Base-by-base conservation (phyloP, 2,888 invertebrate species). In the Chrysopilus asiliformis region DNA sequence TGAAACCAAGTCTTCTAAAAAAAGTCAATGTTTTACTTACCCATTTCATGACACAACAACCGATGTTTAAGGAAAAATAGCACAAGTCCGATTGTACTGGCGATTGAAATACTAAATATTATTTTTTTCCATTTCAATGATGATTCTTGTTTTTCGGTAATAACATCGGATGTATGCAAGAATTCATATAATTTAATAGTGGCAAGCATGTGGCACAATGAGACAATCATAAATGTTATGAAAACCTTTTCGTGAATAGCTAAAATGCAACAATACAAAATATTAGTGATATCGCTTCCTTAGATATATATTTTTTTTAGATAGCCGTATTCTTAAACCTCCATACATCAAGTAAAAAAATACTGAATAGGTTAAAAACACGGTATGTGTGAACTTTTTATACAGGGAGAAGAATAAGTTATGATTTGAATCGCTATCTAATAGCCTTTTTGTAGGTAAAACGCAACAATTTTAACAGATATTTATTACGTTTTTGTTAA, bases 181-280 rank as follows among this genome's bases (percentile, higher is more conserved):
- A 60, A 51, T 32, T 46, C 49, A 34, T 70, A 66, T 45, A 75
- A 64, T 57, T 73, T 74, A 46, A 79, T 72, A 42, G 77, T 74
- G 35, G 76, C 70, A 49, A 81, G 55, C 91, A 91, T 93, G 56
- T 90, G 85, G 43, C 76, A 66, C 39, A 87, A 65, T 34, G 89
- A 81, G 49, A 79, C 79, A 47, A 81, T 66, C 86, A 93, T 87
- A 61, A 93, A 93, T 45, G 76, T 68, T 53, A 91, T 86, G 65
- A 93, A 93, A 51, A 89, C 79, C 61, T 85, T 85, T 66, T 91
- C 90, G 61, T 87, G 84, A 44, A 83, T 68, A 51, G 87, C 91
- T 91, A 66, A 38, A 76, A 72, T n/a, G n/a, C n/a, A n/a, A n/a
- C n/a, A n/a, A n/a, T n/a, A n/a, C n/a, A n/a, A n/a, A n/a, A n/a